phyloP scores from a whole-genome alignment of 2,888 invertebrate genomes.

The Ophion ventricosus region DNA sequence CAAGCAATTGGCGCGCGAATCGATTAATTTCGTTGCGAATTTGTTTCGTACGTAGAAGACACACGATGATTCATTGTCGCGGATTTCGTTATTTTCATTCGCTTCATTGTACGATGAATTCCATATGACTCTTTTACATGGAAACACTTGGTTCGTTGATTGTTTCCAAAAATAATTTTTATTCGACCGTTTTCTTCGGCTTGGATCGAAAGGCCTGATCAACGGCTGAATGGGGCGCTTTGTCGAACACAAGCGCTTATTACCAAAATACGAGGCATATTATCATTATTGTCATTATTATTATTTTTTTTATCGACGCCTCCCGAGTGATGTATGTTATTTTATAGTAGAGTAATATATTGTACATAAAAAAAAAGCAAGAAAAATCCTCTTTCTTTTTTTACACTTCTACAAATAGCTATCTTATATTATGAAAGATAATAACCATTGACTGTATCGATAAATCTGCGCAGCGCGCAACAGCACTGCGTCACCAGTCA shows the following conservation, averaged over 20 bases:
- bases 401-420: constrained; percentile 40
- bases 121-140: not conserved
- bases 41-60: not conserved
- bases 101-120: not conserved
- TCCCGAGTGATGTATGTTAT: constrained; percentile 66
- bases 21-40: not conserved
- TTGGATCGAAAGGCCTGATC: not conserved
- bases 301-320: constrained; percentile 45
- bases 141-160: constrained; percentile 14
- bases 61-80: not conserved
- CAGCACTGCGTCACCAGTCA: constrained; percentile 41
- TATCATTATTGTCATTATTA: constrained; percentile 27
- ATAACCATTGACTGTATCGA: constrained; percentile 55
- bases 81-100: not conserved
- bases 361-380: constrained; percentile 55
- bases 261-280: constrained; percentile 61
- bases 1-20: not conserved
- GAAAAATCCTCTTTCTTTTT: constrained; percentile 31
- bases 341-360: constrained; percentile 67
- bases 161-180: constrained; percentile 27
- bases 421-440: constrained; percentile 57
- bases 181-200: constrained; percentile 13
- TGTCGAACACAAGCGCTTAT: constrained; percentile 24
- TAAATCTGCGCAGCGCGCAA: constrained; percentile 57
- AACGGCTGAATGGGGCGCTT: constrained; percentile 20